Evolutionary conservation across 2,888 invertebrate species (phyloP), one percentile per base, ranked within the genome.

Genomic region (Plemyria rubiginata): DNA sequence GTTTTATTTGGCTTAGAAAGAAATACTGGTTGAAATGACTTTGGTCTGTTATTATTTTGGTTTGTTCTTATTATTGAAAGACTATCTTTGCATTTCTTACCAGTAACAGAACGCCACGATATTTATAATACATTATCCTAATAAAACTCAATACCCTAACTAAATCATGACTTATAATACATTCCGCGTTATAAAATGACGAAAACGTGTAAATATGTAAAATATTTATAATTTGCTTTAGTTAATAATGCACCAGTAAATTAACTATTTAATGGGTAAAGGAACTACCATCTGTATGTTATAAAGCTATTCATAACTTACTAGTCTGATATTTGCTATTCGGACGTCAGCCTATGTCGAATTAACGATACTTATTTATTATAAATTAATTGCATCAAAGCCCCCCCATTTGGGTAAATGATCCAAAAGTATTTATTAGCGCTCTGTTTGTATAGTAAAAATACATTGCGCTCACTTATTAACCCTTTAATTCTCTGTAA

Each of bases 171-270:
- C 67, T 60, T 71, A 70, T 64, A 48, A 59, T 68, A 70, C 68
- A 71, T 41, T 62, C 60, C 68, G 68, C 71, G 54, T 70, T 71
- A 68, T 65, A 71, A 71, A 70, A 70, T 70, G 68, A 68, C 68
- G 64, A 67, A 60, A 71, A 68, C 64, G 68, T 71, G 68, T 71
- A 71, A 70, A 71, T 71, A 68, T 71, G 71, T 71, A 71, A 71
- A 71, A 71, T 70, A 71, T 67, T 68, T 66, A 67, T 70, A 66
- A 70, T 68, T 63, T 71, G 68, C 54, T 68, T 68, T 68, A 61
- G 57, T 61, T 62, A 60, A 65, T 69, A 65, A 68, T 67, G 71
- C 70, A 70, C 71, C 69, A 65, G 68, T 68, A 68, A 68, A 66
- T 61, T 53, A 70, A 64, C 57, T 67, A 60, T 67, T 61, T 57